Evolutionary conservation across 2,888 invertebrate genomes (phyloP), one percentile per base, ranked within the genome.

Genomic region (Cheilosia grossa): DNA sequence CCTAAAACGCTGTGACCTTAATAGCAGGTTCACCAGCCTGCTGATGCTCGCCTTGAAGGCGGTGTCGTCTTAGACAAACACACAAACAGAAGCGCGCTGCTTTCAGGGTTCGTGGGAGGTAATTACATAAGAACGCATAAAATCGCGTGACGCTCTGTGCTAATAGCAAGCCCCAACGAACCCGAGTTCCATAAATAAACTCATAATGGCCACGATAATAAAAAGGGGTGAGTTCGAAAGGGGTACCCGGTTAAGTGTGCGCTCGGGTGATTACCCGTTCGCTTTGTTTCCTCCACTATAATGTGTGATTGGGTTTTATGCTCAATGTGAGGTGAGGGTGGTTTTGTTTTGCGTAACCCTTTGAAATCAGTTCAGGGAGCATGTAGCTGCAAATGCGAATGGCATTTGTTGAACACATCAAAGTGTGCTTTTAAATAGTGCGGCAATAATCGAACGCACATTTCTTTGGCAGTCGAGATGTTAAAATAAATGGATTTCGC

Each of bases 51-150:
- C 19, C 54, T 64, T 6, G 7, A 44, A 69, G 81, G 58, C 42
- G 33, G 33, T 63, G 19, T 30, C 53, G 27, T 27, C 51, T 19
- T 9, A 49, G 19, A 19, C 21, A 13, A 44, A 47, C 21, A 56
- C 33, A 10, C 37, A 13, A 17, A 49, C 7, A 21, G 10, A 15
- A 10, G 21, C 1, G 4, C 2, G 2, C 5, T 5, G 1, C 13
- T 37, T 37, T 51, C 2, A 24, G 21, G 21, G 51, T 21, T 44
- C 13, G 42, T 10, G 13, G 13, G 37, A 37, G 17, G 63, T 64
- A 73, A 73, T 73, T 64, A 64, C 19, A 64, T 73, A 64, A 73
- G 54, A 73, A 63, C 37, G 54, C 73, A 47, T 33, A 33, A 73
- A 73, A 73, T 73, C 73, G 73, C 73, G 73, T 61, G 72, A 72